phyloP scores from a whole-genome alignment of 2,888 invertebrate genomes.

The Dolichomitus sp. region DNA sequence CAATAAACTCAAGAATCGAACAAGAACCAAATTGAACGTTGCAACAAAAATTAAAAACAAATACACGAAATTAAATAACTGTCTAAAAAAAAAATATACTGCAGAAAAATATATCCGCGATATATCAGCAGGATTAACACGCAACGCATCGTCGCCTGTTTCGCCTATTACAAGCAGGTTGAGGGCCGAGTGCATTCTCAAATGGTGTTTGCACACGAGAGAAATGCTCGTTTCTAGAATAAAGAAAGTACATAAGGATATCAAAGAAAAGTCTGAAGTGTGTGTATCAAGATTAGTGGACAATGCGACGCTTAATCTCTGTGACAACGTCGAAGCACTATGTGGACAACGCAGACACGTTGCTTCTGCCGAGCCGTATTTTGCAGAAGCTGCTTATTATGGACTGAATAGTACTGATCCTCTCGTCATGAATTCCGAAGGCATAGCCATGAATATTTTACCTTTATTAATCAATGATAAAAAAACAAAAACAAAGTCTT shows the following conservation, averaged over 20 bases:
- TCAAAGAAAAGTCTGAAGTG: conserved; percentile 3
- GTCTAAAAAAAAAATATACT: neutral
- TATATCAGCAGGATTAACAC: neutral
- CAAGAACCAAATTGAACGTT: neutral
- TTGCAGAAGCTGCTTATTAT: conserved; percentile 40
- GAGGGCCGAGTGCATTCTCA: neutral
- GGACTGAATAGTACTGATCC: neutral
- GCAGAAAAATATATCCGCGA: neutral
- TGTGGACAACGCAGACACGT: neutral
- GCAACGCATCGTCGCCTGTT: neutral
- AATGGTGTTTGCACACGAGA: neutral
- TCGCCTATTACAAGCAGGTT: neutral
- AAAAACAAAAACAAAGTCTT: conserved; percentile 13
- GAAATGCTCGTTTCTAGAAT: neutral
- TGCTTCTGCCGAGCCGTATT: conserved; percentile 29
- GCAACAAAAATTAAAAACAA: conserved; percentile 1
- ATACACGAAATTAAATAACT: conserved; percentile 1
- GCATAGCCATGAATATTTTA: conserved; percentile 46
- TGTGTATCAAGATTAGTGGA: neutral
- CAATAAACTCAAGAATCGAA: neutral
- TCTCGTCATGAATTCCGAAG: conserved; percentile 40
- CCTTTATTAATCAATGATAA: conserved; percentile 14
- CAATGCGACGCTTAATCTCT: neutral
- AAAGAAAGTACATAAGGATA: neutral
- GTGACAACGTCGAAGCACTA: too few relatives aligned